Evolutionary conservation across 2,113 vertebrate species (phyloP), one percentile per base, ranked within the genome.

Genomic region (Australoheros scitulus): DNA sequence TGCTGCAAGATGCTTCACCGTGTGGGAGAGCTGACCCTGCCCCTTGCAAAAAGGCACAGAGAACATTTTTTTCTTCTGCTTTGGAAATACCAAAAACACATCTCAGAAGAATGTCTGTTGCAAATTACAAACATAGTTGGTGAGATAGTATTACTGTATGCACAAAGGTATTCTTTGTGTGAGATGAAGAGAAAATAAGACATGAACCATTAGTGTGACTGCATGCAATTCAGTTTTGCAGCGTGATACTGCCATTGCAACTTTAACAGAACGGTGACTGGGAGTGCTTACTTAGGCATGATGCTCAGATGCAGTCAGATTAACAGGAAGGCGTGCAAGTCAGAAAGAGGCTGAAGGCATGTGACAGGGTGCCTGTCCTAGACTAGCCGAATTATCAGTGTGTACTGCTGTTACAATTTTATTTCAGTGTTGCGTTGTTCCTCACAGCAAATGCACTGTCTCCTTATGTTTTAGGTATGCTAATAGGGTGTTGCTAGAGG

Each of bases 131-230:
- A 50, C 14, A 15, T 17, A 50, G 14, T 15, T 50, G 5, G 5
- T 50, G 43, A 29, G 0, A 50, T 70, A 0, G 41, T 29, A 20
- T 70, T 20, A 29, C 15, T 50, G 22, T 68, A 11, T 68, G 11
- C 5, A 29, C 18, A 68, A 29, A 29, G 15, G 9, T 70, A 29
- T 47, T 29, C 26, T 68, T 68, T 18, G 41, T 68, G 41, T 47
- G 15, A 68, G 41, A 22, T 0, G 22, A 68, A 50, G 64, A 50
- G 22, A 50, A 68, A 0, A 18, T 5, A 18, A 52, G 50, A 1
- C 50, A 20, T 20, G 41, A 6, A 50, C 3, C 0, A 0, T 0
- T 26, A 26, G 17, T 68, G 41, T 18, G 5, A 47, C 17, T 47
- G 41, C 41, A 13, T 4, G 41, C 41, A 13, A 13, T 15, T 68